These are phyloP conservation scores for Stenopsyche tienmushanensis DNA, from an alignment of 1,140 invertebrate genomes.

Conservation along the genomic window DNA sequence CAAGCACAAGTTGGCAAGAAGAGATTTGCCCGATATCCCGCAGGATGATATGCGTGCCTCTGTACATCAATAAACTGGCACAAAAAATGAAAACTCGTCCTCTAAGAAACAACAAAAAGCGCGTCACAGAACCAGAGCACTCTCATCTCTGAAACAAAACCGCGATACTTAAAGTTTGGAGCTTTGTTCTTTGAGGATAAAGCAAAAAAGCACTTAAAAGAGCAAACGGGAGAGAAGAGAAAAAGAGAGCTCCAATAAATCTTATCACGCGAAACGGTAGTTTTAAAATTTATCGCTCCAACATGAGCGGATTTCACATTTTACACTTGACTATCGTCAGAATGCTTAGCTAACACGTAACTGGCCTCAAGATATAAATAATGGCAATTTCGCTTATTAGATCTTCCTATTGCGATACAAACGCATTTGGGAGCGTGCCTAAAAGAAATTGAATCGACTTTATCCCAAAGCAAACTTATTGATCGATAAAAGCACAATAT, in stretches of 20 bases:
- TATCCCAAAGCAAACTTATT: too few species aligned
- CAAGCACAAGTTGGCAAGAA: too few species aligned
- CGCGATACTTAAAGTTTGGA: constrained; percentile 7
- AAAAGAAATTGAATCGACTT: too few species aligned
- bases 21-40: too few species aligned
- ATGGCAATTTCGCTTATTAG: too few species aligned
- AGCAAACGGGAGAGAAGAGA: constrained; percentile 10
- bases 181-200: constrained; percentile 20
- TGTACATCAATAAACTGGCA: too few species aligned
- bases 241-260: constrained; percentile 23
- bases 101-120: not conserved
- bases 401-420: too few species aligned
- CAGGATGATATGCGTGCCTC: too few species aligned
- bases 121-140: not conserved
- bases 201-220: constrained; percentile 23
- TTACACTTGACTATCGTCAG: not conserved
- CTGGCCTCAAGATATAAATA: too few species aligned
- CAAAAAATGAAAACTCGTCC: not conserved
- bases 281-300: constrained; percentile 28
- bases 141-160: constrained; percentile 5
- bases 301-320: constrained; percentile 1
- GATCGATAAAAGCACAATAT: too few species aligned
- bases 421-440: too few species aligned
- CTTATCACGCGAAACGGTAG: constrained; percentile 17
- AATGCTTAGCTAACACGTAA: not conserved